Evolutionary conservation across 2,113 vertebrate species (phyloP).

Genomic region (Cepphus grylle): DNA sequence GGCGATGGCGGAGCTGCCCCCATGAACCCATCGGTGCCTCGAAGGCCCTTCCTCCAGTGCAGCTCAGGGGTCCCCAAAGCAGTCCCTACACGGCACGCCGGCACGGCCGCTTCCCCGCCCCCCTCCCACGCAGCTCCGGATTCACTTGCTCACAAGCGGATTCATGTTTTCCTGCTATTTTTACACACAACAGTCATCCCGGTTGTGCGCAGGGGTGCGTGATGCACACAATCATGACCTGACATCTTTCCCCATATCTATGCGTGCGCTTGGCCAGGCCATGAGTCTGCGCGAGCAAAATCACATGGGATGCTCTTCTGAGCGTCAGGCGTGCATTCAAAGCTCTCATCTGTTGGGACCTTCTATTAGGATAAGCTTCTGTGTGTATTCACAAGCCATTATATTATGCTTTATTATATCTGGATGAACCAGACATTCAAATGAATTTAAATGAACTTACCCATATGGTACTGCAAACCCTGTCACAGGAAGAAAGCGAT

Average conservation of each 20-base stretch:
- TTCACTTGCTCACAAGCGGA: neutral
- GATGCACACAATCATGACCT: neutral
- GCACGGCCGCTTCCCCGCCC: fast-evolving
- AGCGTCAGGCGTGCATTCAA: neutral
- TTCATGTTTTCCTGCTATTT: conserved; percentile 48
- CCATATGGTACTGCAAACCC: neutral
- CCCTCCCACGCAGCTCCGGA: neutral
- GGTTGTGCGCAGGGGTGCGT: neutral
- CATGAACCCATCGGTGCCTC: neutral
- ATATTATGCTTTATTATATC: neutral
- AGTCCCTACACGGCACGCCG: fast-evolving
- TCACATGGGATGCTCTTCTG: neutral
- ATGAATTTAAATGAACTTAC: neutral
- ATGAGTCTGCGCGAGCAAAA: neutral
- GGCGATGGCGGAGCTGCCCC: neutral
- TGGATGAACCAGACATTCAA: neutral
- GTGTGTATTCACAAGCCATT: neutral
- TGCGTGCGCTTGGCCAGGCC: neutral
- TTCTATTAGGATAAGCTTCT: neutral
- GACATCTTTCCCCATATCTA: neutral
- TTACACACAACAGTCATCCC: neutral
- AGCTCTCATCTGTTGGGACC: neutral
- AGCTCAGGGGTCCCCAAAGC: neutral
- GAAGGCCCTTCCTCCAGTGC: neutral
- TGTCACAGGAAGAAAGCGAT: neutral